phyloP scores from a whole-genome alignment of 2,888 invertebrate species.

The Brenthis hecate region DNA sequence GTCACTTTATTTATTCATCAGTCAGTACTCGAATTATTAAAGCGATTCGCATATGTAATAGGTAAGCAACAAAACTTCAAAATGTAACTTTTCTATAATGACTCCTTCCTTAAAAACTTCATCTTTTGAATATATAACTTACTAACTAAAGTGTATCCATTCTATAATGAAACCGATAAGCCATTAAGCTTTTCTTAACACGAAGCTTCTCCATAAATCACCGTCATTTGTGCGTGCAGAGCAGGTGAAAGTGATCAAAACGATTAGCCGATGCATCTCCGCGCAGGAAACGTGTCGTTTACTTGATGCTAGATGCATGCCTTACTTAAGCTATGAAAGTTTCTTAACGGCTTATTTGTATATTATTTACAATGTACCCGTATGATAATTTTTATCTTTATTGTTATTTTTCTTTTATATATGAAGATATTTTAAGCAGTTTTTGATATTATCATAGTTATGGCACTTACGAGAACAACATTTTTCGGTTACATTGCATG shows the following conservation, averaged over 20 bases:
- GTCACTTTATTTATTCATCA: too few species aligned
- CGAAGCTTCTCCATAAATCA: conserved; percentile 28
- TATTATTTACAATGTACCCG: not conserved
- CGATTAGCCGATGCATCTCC: conserved; percentile 36
- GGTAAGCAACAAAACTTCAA: too few species aligned
- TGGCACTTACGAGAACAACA: too few species aligned
- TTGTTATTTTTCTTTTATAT: too few species aligned
- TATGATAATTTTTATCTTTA: too few species aligned
- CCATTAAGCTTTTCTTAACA: conserved; percentile 29
- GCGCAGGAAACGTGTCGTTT: conserved; percentile 8
- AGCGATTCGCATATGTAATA: too few species aligned
- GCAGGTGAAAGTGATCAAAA: conserved; percentile 41
- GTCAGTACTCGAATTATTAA: too few species aligned
- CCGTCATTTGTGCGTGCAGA: conserved; percentile 28
- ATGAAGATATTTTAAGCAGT: too few species aligned
- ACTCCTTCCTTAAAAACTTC: not conserved
- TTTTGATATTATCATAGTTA: too few species aligned
- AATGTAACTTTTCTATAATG: too few species aligned
- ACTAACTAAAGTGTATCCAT: not conserved
- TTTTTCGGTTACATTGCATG: too few species aligned
- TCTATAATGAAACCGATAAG: conserved; percentile 19
- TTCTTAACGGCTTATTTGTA: not conserved
- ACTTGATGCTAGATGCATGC: not conserved
- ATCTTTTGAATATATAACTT: not conserved
- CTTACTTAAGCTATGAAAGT: conserved; percentile 5